phyloP scores from a whole-genome alignment of 2,113 vertebrate species.

The Mus pahari region DNA sequence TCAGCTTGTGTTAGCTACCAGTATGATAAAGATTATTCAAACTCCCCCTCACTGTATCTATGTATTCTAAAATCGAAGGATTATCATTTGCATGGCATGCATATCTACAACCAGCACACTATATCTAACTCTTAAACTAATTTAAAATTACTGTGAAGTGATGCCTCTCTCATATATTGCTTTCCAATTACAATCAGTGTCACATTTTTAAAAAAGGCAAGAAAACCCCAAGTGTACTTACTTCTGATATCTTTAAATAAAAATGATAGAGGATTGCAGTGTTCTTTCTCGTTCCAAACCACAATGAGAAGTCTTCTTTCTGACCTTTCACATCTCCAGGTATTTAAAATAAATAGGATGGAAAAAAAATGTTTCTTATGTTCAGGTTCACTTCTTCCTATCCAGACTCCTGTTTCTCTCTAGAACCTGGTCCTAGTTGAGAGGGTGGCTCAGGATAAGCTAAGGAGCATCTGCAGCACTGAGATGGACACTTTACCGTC shows the following conservation, averaged over 20 bases:
- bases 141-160: constrained; percentile 41
- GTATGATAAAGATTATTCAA: no score
- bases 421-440: not conserved
- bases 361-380: not conserved
- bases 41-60: not conserved
- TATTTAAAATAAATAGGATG: not conserved
- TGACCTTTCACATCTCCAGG: not conserved
- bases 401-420: not conserved
- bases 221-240: not conserved
- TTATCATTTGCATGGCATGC: not conserved
- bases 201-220: not conserved
- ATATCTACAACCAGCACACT: not conserved
- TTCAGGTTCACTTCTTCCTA: not conserved
- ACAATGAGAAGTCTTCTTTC: not conserved
- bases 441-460: not conserved
- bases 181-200: not conserved
- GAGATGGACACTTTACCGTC: not conserved
- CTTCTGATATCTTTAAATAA: not conserved
- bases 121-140: not conserved
- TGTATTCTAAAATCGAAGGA: not conserved
- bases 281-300: not conserved
- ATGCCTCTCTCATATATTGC: not conserved
- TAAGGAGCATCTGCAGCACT: not conserved
- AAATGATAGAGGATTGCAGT: not conserved
- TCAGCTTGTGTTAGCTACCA: not conserved